Evolutionary conservation across 2,797 vertebrate species (phyloP).

Genomic region (Hoplostethus mediterraneus): DNA sequence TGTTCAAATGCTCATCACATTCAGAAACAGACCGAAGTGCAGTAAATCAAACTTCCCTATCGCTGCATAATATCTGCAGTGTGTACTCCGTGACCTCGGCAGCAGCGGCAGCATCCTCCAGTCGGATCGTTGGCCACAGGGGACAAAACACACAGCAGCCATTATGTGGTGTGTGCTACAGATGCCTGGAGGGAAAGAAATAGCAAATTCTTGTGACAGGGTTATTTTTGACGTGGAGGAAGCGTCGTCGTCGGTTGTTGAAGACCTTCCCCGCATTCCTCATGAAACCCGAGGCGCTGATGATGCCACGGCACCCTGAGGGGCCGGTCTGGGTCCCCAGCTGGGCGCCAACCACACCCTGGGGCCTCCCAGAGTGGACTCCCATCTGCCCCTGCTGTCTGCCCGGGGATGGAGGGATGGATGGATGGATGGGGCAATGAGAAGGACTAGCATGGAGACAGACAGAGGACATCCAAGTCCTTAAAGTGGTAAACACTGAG

Average conservation of each 20-base stretch:
- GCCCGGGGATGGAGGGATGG: conserved; percentile 3
- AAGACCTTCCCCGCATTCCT: conserved; percentile 30
- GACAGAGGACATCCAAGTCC: conserved; percentile 41
- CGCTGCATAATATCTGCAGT: conserved; percentile 31
- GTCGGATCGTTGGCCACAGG: conserved; percentile 5
- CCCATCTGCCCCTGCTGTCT: conserved; percentile 60
- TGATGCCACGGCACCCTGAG: conserved; percentile 31
- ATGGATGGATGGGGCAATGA: conserved; percentile 4
- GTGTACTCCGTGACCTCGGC: conserved; percentile 23
- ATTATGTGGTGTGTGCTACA: conserved; percentile 29
- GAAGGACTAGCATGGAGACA: conserved; percentile 13
- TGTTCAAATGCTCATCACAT: not conserved
- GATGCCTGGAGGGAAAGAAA: conserved; percentile 31
- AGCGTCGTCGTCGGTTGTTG: conserved; percentile 1
- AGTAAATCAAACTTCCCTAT: conserved; percentile 13
- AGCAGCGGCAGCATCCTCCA: conserved; percentile 16
- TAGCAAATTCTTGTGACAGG: conserved; percentile 49
- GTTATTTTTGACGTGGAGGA: conserved; percentile 56
- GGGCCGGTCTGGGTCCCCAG: conserved; percentile 61
- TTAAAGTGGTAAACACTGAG: conserved; percentile 24
- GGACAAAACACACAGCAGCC: conserved; percentile 12
- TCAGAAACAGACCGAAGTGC: conserved; percentile 3
- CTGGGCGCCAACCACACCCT: conserved; percentile 73
- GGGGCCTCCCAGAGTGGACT: conserved; percentile 61
- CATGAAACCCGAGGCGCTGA: conserved; percentile 18